Evolutionary conservation across 1,140 invertebrate genomes (phyloP).

Genomic region (Varroa destructor): DNA sequence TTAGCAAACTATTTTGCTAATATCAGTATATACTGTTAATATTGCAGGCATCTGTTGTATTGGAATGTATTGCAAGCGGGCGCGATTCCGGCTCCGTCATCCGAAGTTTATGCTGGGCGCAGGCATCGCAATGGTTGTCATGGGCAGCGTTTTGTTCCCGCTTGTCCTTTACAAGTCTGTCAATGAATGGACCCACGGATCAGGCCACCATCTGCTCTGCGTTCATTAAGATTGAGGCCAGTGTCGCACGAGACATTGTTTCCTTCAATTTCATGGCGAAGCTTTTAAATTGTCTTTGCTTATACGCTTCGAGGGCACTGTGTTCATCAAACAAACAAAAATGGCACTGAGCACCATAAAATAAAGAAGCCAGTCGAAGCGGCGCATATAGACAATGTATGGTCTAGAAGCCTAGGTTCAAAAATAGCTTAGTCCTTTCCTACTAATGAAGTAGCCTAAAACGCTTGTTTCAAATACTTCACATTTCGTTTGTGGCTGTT

Average conservation of each 20-base stretch:
- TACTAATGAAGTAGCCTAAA: too few relatives aligned
- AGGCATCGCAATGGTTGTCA: background rate
- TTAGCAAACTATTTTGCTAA: too few relatives aligned
- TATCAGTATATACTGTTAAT: background rate
- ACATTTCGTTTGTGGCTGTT: too few relatives aligned
- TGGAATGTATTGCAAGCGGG: constrained; percentile 29
- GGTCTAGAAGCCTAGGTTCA: too few relatives aligned
- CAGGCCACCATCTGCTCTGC: constrained; percentile 22
- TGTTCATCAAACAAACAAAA: too few relatives aligned
- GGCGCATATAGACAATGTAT: too few relatives aligned
- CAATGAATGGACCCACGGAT: constrained; percentile 9
- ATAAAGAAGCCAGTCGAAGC: too few relatives aligned
- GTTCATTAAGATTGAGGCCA: constrained; percentile 3
- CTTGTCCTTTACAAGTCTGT: constrained; percentile 15
- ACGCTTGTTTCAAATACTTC: too few relatives aligned
- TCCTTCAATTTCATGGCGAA: background rate
- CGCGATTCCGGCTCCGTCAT: constrained; percentile 31
- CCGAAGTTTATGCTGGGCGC: constrained; percentile 31
- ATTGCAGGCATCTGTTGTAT: constrained; percentile 5
- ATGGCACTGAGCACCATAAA: too few relatives aligned
- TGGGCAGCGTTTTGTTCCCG: constrained; percentile 21
- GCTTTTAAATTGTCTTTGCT: background rate
- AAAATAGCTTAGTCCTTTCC: too few relatives aligned
- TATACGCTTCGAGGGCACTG: too few relatives aligned
- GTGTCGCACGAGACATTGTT: background rate